phyloP scores from a whole-genome alignment of 2,113 vertebrate genomes.

The Nansenia antarctica region DNA sequence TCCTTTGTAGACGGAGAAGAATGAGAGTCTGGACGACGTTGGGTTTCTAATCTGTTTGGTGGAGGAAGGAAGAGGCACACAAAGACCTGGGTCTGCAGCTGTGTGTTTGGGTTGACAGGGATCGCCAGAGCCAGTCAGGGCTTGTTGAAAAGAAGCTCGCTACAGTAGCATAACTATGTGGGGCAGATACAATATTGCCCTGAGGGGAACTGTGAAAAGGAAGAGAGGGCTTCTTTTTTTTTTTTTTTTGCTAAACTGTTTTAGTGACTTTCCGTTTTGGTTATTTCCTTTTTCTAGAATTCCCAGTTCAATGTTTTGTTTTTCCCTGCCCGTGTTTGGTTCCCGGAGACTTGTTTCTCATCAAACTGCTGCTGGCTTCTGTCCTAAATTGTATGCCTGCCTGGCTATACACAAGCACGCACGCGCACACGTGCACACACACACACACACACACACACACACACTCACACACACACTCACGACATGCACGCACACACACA shows the following conservation, averaged over 20 bases:
- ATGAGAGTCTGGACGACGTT: constrained; percentile 39
- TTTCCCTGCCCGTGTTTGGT: neutral
- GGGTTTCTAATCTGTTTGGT: constrained; percentile 46
- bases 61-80: constrained; percentile 64
- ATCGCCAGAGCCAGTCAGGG: neutral
- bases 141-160: neutral
- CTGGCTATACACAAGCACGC: too few species aligned
- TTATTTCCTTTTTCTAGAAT: neutral
- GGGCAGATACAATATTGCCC: neutral
- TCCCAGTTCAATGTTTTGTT: neutral
- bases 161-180: neutral
- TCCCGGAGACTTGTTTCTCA: neutral
- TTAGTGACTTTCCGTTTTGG: neutral
- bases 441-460: too few species aligned
- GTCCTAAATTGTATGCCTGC: neutral
- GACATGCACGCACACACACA: too few species aligned
- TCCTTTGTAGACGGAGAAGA: constrained; percentile 47
- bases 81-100: constrained; percentile 30
- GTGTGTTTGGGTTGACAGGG: constrained; percentile 23
- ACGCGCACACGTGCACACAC: too few species aligned
- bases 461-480: neutral
- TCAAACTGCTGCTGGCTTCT: neutral
- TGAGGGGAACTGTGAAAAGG: neutral
- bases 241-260: neutral
- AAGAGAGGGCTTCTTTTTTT: neutral